Base-by-base conservation (phyloP, 2,113 vertebrate genomes). In the Ornithorhynchus anatinus region DNA sequence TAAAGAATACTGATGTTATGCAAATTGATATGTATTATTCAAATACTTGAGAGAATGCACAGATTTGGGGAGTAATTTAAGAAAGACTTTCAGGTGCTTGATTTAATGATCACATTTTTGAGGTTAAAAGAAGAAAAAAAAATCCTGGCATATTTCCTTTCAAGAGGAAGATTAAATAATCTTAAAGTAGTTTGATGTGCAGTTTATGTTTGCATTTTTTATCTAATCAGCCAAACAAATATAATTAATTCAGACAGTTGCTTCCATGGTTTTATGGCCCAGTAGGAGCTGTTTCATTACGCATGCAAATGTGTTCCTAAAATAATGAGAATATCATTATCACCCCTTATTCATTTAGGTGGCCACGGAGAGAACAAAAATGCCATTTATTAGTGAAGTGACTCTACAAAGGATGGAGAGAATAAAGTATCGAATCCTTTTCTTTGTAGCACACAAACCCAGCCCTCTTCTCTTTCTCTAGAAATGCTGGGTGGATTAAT, bases 201-300 rank as follows among this genome's bases (percentile, higher is more conserved):
- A 8, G 73, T 86, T 88, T 79, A 69, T 84, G 69, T 82, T 82
- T 85, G 81, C 31, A 35, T 85, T 79, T 78, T 84, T 84, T 80
- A 86, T 88, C 75, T 87, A 83, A 88, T 84, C 81, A 84, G 59
- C 67, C 82, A 85, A 86, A 81, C 82, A 82, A 82, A 86, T 86
- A 75, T 73, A 82, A 63, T 87, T 85, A 79, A 72, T 86, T 88
- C 78, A 74, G 72, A 60, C 59, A 52, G 62, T 84, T 64, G 42
- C 73, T 47, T 69, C 52, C 79, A 13, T 56, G 27, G 63, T 25
- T 86, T 85, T 64, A 70, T 40, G 65, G 65, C 35, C 77, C 75
- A 72, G 47, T 80, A 82, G 77, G 69, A 87, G 48, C 56, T 48
- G 35, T 80, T 79, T 85, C 37, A 39, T 86, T 90, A 80, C 63